Evolutionary conservation across 2,888 invertebrate species (phyloP), one percentile per base, ranked within the genome.

Genomic region (Druceiella hillmani): DNA sequence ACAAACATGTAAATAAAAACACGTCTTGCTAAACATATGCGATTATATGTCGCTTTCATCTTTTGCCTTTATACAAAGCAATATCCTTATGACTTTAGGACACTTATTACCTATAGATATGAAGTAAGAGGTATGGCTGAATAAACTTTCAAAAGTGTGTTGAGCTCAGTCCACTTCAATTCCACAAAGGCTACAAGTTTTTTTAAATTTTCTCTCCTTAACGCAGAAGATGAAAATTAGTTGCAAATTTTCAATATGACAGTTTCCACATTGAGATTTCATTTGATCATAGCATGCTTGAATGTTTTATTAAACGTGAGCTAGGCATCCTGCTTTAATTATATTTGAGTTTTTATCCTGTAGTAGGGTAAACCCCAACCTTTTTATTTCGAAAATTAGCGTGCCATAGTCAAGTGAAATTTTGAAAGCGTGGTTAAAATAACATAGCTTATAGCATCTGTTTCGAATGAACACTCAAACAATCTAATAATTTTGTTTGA

Each of bases 281-380:
- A 27, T 10, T 7, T 10, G 27, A 10, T 27, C 27, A 27, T 27
- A 10, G 27, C 27, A 27, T 27, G 27, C 27, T 27, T 27, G 6
- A 27, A 27, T 27, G 27, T 27, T 10, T 27, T 27, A 10, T 27
- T 27, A 27, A 27, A 27, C 27, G 27, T 27, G 27, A 27, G 27
- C 27, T 27, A 27, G 27, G 10, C 27, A 27, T 27, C 27, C 27
- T 10, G 27, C 27, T 27, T 27, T 27, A 5, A 27, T 27, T 7
- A 27, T 27, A 27, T 27, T 27, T 27, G 27, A 10, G 11, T 5
- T 27, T 27, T 10, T 27, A 27, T 27, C 27, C 27, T 27, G 9
- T 27, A 27, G 27, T 10, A 27, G 27, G n/a, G 10, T 27, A 27
- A 27, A 27, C 27, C 7, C 27, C 6, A 12, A 27, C 11, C 27